These are phyloP conservation scores for Petrocephalus zakoni DNA, from an alignment of 2,113 vertebrate genomes.

Conservation along the genomic window DNA sequence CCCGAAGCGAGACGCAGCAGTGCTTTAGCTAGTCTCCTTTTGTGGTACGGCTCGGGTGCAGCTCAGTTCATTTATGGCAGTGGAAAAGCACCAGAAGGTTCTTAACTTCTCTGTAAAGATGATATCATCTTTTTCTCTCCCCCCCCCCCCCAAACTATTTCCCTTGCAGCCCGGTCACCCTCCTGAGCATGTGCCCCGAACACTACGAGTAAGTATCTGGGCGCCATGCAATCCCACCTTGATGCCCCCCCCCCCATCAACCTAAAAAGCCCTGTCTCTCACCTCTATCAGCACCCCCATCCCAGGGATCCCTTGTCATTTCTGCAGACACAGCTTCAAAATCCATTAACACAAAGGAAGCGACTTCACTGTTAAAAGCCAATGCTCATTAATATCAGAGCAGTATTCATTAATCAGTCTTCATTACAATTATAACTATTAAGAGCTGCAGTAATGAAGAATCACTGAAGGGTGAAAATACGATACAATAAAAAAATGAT, in stretches of 20 bases:
- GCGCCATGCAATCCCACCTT: not conserved
- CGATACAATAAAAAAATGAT: not conserved
- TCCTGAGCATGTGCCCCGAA: not conserved
- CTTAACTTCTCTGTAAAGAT: not conserved
- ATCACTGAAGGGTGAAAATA: slow-evolving; percentile 3
- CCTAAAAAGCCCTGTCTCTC: not conserved
- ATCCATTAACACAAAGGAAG: not conserved
- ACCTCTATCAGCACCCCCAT: not conserved
- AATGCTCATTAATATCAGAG: not conserved
- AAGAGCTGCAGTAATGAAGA: not conserved
- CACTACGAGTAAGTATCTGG: not conserved
- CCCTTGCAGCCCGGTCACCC: not conserved
- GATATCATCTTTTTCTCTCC: not conserved
- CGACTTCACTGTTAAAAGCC: not conserved
- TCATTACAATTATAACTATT: slow-evolving; percentile 8
- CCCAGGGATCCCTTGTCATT: not conserved
- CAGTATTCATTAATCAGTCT: not conserved
- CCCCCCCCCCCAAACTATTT: not conserved
- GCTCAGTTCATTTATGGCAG: not conserved
- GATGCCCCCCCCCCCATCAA: not conserved
- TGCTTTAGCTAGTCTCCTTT: not conserved
- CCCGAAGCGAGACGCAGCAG: not conserved
- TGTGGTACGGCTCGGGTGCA: not conserved
- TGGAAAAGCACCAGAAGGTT: not conserved
- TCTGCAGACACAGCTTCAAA: not conserved